Evolutionary conservation across 2,113 vertebrate genomes (phyloP).

Genomic region (Fulica atra): DNA sequence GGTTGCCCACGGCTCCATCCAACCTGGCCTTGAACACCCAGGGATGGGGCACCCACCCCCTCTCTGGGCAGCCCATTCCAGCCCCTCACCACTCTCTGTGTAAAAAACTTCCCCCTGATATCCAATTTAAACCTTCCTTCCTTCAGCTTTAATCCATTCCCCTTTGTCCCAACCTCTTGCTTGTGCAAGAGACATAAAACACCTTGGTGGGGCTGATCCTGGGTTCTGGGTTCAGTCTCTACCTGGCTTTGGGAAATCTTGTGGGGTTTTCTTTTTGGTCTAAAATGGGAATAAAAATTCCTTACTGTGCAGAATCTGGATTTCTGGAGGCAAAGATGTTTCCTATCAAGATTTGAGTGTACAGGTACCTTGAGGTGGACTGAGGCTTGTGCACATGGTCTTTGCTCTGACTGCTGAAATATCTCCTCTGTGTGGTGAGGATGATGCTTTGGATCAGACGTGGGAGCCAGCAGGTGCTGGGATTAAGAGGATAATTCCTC

Average conservation of each 20-base stretch:
- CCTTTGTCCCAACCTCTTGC: no score
- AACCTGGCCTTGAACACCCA: no score
- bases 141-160: no score
- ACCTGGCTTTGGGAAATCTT: not conserved
- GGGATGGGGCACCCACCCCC: no score
- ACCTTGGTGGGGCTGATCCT: not conserved
- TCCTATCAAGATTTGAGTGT: accelerated
- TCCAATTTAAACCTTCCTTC: no score
- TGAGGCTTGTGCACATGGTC: not conserved
- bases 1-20: no score
- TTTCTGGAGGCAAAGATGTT: not conserved
- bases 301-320: not conserved
- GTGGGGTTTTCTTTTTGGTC: not conserved
- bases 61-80: no score
- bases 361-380: not conserved
- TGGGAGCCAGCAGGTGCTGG: not conserved
- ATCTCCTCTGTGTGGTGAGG: no score
- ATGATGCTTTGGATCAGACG: not conserved
- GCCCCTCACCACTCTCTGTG: no score
- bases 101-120: no score
- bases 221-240: not conserved
- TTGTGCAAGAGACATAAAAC: not conserved
- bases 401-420: not conserved
- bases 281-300: not conserved
- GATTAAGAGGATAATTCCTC: not conserved